Evolutionary conservation across 1,140 invertebrate species (phyloP).

Genomic region (Thalassaphorura encarpata): DNA sequence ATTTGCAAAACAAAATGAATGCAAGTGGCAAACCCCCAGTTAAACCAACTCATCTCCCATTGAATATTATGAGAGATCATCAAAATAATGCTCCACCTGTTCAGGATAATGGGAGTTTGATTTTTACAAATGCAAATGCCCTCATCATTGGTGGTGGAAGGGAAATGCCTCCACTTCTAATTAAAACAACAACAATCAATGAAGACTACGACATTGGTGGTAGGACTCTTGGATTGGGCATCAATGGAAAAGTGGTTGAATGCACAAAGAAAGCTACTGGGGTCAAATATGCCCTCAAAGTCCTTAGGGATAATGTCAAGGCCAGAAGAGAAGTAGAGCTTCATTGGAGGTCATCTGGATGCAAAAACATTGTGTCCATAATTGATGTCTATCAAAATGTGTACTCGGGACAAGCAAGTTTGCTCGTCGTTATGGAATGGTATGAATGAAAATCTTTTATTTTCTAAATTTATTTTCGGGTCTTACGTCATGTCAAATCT

Average conservation of each 20-base stretch:
- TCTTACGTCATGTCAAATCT: no score
- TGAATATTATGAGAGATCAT: conserved; percentile 17
- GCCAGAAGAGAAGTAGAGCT: conserved; percentile 89
- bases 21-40: conserved; percentile 11
- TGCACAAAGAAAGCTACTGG: conserved; percentile 56
- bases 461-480: no score
- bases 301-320: conserved; percentile 81
- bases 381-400: conserved; percentile 95
- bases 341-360: conserved; percentile 84
- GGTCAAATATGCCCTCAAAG: conserved; percentile 80
- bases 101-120: not conserved
- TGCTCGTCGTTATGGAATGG: conserved; percentile 97
- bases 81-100: conserved; percentile 12
- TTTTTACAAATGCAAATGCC: conserved; percentile 11
- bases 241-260: conserved; percentile 88
- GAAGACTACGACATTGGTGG: conserved; percentile 92
- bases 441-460: conserved; percentile 39
- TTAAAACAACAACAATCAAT: conserved; percentile 66
- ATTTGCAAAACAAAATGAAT: conserved; percentile 5
- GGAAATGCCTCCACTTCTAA: conserved; percentile 32
- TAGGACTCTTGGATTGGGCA: conserved; percentile 90
- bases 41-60: conserved; percentile 23
- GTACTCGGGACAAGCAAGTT: conserved; percentile 77
- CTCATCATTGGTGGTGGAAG: conserved; percentile 12
- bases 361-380: conserved; percentile 84